These are phyloP conservation scores for Ceraclea dissimilis DNA, from an alignment of 2,888 invertebrate species.

Conservation along the genomic window DNA sequence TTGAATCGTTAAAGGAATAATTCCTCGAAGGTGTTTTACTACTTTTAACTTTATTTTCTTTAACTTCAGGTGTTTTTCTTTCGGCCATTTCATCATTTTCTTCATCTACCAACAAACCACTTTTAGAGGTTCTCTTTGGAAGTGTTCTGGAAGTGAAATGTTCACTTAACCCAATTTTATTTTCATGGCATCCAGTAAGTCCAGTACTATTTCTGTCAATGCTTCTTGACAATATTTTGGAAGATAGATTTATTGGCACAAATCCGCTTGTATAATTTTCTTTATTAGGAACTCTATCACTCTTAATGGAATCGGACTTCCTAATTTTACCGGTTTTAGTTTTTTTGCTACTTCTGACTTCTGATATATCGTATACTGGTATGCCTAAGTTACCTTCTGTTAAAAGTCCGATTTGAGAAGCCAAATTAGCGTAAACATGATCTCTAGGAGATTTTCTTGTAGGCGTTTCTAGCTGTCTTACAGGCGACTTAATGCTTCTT, in stretches of 20 bases:
- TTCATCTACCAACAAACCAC: constrained; percentile 23
- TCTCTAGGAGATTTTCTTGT: constrained; percentile 42
- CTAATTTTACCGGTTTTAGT: not conserved
- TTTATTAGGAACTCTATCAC: not conserved
- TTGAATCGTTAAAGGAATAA: constrained; percentile 21
- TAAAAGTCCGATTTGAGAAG: constrained; percentile 28
- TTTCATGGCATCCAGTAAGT: constrained; percentile 39
- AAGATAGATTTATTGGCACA: constrained; percentile 35
- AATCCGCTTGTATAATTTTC: constrained; percentile 31
- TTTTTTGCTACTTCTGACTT: not conserved
- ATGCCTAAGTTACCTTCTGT: constrained; percentile 9
- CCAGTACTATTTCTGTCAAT: constrained; percentile 30
- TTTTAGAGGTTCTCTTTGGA: constrained; percentile 28
- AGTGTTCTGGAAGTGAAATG: constrained; percentile 19
- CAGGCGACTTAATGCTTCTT: constrained; percentile 40
- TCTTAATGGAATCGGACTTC: not conserved
- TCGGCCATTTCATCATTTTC: constrained; percentile 19
- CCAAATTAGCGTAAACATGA: constrained; percentile 52
- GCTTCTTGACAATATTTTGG: constrained; percentile 24
- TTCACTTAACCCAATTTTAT: constrained; percentile 31
- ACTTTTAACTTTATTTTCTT: constrained; percentile 23
- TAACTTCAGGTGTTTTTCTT: constrained; percentile 2
- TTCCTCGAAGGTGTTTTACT: constrained; percentile 24
- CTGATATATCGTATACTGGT: not conserved
- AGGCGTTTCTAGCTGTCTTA: constrained; percentile 28